Conservation (phyloP, 1,140 invertebrate genomes). For the Drosophila punjabiensis region DNA sequence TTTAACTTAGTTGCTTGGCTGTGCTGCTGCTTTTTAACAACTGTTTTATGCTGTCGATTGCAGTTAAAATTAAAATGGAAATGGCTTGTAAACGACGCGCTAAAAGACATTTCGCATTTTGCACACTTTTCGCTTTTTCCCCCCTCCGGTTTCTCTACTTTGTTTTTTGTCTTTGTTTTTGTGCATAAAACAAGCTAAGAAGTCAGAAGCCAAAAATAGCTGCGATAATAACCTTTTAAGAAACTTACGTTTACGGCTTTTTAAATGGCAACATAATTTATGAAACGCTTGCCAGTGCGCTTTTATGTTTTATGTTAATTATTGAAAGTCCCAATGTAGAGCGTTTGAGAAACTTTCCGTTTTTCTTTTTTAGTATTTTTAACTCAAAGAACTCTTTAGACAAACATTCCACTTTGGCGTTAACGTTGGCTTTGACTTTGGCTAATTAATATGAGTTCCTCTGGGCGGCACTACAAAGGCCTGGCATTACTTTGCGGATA, state of each 20-base stretch:
- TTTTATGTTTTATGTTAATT: slow-evolving; percentile 22
- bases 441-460: slow-evolving; percentile 56
- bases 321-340: not conserved
- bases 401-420: not conserved
- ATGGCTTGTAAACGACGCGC: slow-evolving; percentile 75
- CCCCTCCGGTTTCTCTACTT: not conserved
- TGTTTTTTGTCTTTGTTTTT: slow-evolving; percentile 16
- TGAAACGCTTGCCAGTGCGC: slow-evolving; percentile 13
- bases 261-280: slow-evolving; percentile 59
- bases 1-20: slow-evolving; percentile 40
- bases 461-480: slow-evolving; percentile 68
- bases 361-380: not conserved
- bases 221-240: slow-evolving; percentile 49
- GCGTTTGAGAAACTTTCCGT: slow-evolving; percentile 22
- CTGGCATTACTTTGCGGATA: slow-evolving; percentile 39
- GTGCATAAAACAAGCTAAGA: slow-evolving; percentile 39
- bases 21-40: slow-evolving; percentile 60
- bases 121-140: slow-evolving; percentile 37
- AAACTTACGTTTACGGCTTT: slow-evolving; percentile 55
- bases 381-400: not conserved
- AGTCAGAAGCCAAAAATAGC: slow-evolving; percentile 23
- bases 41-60: slow-evolving; percentile 75
- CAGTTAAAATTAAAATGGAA: slow-evolving; percentile 78
- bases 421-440: not conserved
- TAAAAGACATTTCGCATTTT: slow-evolving; percentile 71